Conservation (phyloP, 2,888 invertebrate species). For the Graphium colonna region DNA sequence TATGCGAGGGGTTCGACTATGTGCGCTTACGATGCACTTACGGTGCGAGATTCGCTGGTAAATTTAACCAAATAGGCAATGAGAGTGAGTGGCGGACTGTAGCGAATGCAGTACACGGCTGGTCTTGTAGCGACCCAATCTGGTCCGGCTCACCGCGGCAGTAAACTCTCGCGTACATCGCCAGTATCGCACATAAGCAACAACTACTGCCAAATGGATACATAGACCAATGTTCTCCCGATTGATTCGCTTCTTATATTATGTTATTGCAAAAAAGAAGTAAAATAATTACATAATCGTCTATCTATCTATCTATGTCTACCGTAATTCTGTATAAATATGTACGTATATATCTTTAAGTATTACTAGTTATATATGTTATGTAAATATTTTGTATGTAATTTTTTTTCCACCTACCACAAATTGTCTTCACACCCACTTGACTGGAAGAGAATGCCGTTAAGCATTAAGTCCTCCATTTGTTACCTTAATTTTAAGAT, state of each 20-base stretch:
- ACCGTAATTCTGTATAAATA: no score
- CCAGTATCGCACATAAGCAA: conserved; percentile 3
- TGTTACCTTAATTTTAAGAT: no score
- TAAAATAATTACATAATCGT: no score
- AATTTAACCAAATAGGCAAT: conserved; percentile 66
- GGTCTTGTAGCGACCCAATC: conserved; percentile 63
- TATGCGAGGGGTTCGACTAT: conserved; percentile 33
- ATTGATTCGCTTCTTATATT: conserved; percentile 7
- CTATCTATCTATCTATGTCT: no score
- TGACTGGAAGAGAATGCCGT: no score
- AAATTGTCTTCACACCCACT: no score
- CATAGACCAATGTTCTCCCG: background rate
- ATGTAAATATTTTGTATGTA: no score
- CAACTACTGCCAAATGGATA: conserved; percentile 6
- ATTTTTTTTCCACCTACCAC: no score
- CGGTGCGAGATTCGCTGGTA: conserved; percentile 47
- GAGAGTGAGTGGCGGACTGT: conserved; percentile 50
- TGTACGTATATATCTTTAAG: no score
- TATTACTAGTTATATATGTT: no score
- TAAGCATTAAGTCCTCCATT: no score
- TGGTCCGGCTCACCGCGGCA: conserved; percentile 41
- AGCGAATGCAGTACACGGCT: conserved; percentile 49
- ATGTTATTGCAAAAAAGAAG: no score
- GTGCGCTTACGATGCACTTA: conserved; percentile 35
- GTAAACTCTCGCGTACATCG: conserved; percentile 41